Evolutionary conservation across 1,140 invertebrate species (phyloP).

Genomic region (Cotesia chilonis): DNA sequence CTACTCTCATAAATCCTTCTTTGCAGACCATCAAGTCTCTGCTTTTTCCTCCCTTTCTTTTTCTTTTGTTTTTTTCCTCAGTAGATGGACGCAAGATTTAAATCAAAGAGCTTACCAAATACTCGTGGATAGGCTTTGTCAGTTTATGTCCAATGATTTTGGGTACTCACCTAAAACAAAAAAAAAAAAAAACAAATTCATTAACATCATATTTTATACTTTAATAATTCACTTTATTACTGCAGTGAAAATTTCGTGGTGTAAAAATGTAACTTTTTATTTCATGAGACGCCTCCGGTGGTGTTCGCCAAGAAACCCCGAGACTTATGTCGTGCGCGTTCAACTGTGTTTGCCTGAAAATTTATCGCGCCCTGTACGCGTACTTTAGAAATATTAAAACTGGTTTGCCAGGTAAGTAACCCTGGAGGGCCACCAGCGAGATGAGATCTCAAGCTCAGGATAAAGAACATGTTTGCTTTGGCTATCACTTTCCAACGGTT

Average conservation of each 20-base stretch:
- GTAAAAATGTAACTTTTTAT: slow-evolving; percentile 8
- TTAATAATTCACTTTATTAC: slow-evolving; percentile 7
- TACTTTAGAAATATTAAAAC: slow-evolving; percentile 48
- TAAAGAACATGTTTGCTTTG: slow-evolving; percentile 34
- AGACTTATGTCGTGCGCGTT: slow-evolving; percentile 43
- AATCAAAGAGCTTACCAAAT: slow-evolving; percentile 26
- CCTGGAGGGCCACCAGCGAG: slow-evolving; percentile 36
- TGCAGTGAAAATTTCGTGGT: slow-evolving; percentile 12
- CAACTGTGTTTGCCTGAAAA: slow-evolving; percentile 48
- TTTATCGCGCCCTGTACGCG: slow-evolving; percentile 43
- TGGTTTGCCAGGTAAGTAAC: slow-evolving; percentile 43
- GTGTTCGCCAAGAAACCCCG: neutral
- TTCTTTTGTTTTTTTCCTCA: neutral
- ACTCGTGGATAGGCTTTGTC: slow-evolving; percentile 20
- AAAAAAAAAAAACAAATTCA: slow-evolving; percentile 33
- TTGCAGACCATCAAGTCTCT: slow-evolving; percentile 6
- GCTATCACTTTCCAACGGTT: slow-evolving; percentile 25
- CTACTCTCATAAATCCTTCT: slow-evolving; percentile 16
- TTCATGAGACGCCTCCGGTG: slow-evolving; percentile 19
- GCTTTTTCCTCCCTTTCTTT: neutral
- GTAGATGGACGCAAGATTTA: neutral
- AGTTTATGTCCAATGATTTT: slow-evolving; percentile 3
- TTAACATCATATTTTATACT: slow-evolving; percentile 12
- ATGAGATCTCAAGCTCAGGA: slow-evolving; percentile 45
- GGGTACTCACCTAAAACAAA: slow-evolving; percentile 56